phyloP scores from a whole-genome alignment of 2,797 vertebrate species.

The Sebastes diploproa region DNA sequence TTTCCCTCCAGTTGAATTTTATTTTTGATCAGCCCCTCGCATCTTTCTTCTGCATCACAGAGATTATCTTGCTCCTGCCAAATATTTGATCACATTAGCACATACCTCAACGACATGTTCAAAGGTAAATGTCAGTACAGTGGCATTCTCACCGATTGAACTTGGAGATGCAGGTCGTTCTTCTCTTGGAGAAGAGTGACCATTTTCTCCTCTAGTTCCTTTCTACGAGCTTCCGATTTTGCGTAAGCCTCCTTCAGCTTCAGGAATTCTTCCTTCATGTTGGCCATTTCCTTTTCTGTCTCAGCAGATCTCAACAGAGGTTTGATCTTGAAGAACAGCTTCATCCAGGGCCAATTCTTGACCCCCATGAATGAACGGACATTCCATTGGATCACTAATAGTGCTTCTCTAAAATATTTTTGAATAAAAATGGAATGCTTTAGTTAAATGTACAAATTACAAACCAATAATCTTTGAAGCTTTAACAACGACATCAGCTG shows the following conservation, averaged over 20 bases:
- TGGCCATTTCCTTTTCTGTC: conserved; percentile 87
- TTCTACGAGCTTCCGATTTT: conserved; percentile 80
- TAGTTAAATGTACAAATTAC: not conserved
- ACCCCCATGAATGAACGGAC: conserved; percentile 90
- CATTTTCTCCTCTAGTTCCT: conserved; percentile 85
- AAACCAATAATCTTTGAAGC: not conserved
- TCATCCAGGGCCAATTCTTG: conserved; percentile 95
- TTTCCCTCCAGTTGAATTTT: conserved; percentile 90
- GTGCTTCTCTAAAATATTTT: conserved; percentile 77
- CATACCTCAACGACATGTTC: not conserved
- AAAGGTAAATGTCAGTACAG: not conserved
- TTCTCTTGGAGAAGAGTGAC: conserved; percentile 83
- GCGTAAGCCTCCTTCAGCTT: conserved; percentile 82
- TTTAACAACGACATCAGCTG: not conserved
- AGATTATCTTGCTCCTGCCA: conserved; percentile 89
- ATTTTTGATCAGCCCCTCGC: conserved; percentile 89
- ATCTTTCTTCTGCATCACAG: conserved; percentile 88
- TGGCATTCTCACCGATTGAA: conserved; percentile 72
- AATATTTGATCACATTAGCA: conserved; percentile 22
- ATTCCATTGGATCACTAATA: conserved; percentile 88
- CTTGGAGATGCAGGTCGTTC: conserved; percentile 81
- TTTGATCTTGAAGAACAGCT: conserved; percentile 91
- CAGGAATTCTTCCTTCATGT: conserved; percentile 83
- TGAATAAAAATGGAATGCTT: not conserved
- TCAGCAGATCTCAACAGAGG: conserved; percentile 88